Evolutionary conservation across 2,888 invertebrate genomes (phyloP).

Genomic region (Crocallis elinguaria): DNA sequence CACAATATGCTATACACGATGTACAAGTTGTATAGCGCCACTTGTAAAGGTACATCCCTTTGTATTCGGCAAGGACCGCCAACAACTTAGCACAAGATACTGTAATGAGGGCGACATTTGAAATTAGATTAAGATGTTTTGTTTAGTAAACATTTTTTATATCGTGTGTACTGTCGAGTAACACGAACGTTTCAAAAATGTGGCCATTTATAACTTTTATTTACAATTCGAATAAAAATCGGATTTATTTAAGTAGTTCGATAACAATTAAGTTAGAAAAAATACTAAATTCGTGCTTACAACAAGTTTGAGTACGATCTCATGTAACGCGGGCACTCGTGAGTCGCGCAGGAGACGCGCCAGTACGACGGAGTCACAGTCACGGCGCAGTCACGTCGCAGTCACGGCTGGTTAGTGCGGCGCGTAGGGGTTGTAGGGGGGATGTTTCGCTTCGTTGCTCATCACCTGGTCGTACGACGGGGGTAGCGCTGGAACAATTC

Average conservation of each 20-base stretch:
- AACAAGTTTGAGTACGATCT: background rate
- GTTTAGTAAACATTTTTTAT: too few relatives aligned
- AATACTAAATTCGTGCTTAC: background rate
- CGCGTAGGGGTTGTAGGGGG: slow-evolving; percentile 55
- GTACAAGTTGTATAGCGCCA: too few relatives aligned
- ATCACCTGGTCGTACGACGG: slow-evolving; percentile 70
- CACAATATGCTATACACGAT: too few relatives aligned
- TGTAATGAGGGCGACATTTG: too few relatives aligned
- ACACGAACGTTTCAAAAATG: background rate
- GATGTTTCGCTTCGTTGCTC: slow-evolving; percentile 44
- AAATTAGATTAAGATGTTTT: too few relatives aligned
- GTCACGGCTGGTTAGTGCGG: slow-evolving; percentile 37
- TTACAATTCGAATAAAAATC: background rate
- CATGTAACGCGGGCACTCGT: background rate
- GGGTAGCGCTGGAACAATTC: slow-evolving; percentile 59
- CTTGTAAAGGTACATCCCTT: too few relatives aligned
- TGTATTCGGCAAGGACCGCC: too few relatives aligned
- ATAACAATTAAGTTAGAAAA: background rate
- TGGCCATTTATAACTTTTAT: background rate
- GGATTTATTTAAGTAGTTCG: background rate
- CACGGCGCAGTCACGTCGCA: too few relatives aligned
- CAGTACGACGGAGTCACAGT: too few relatives aligned
- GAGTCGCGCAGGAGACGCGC: too few relatives aligned
- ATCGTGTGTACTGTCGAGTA: too few relatives aligned
- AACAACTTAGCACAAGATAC: too few relatives aligned